Percentiles rank a stretch among this genome's conserved stretches.
phyloP scores from a whole-genome alignment of 2,113 vertebrate species.

The Tapirus terrestris region DNA sequence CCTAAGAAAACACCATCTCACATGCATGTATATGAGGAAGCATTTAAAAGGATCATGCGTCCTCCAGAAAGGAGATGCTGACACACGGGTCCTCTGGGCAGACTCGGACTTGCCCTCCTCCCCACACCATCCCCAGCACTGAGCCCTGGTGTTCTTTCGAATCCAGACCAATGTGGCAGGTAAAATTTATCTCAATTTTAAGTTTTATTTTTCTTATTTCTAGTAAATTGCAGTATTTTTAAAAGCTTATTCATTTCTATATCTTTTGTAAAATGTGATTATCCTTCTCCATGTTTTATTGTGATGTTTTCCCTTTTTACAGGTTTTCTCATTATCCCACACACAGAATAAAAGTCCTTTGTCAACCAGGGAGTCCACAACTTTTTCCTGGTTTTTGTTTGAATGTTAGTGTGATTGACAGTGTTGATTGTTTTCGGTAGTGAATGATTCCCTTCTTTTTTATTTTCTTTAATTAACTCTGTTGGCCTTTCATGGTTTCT shows the following conservation, averaged over 20 bases:
- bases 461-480: background rate
- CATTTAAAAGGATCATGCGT: rapidly evolving
- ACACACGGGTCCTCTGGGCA: rapidly evolving
- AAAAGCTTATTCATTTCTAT: background rate
- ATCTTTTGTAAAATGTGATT: background rate
- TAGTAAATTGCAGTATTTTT: background rate
- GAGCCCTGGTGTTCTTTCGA: rapidly evolving
- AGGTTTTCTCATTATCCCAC: background rate
- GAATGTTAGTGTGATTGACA: background rate
- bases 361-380: rapidly evolving
- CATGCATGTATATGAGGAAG: rapidly evolving
- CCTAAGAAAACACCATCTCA: background rate
- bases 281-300: background rate
- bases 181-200: background rate
- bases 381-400: background rate
- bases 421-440: background rate
- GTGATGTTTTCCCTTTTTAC: rapidly evolving
- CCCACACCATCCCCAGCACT: rapidly evolving
- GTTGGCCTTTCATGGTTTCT: rapidly evolving
- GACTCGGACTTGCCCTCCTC: rapidly evolving
- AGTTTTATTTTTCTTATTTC: background rate
- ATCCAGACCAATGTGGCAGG: too few relatives aligned
- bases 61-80: background rate
- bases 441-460: too few relatives aligned
- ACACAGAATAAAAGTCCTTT: rapidly evolving